Conservation (phyloP, 1,140 invertebrate genomes). For the Metaphire vulgaris region DNA sequence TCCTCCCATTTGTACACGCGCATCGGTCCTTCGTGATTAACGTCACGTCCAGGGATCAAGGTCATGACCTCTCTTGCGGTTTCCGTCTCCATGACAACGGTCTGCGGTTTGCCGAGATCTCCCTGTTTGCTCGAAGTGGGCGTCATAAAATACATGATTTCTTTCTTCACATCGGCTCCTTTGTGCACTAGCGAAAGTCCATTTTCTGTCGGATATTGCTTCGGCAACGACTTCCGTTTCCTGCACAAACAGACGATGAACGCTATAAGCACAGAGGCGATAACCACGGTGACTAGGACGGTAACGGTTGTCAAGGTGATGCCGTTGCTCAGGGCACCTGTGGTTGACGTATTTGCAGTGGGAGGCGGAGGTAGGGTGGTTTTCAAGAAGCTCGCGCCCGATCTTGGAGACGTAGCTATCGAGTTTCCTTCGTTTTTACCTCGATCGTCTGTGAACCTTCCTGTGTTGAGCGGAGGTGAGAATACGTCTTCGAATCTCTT, state of each 20-base stretch:
- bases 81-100: not conserved
- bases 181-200: not conserved
- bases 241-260: not conserved
- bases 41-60: conserved; percentile 27
- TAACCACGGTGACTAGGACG: not conserved
- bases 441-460: too few species aligned
- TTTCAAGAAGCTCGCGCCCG: not conserved
- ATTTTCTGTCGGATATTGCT: not conserved
- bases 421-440: not conserved
- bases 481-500: not conserved
- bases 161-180: not conserved
- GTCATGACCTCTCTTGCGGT: conserved; percentile 19
- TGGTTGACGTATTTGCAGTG: not conserved
- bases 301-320: not conserved
- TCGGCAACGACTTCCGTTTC: not conserved
- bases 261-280: not conserved
- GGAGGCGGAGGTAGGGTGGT: too few species aligned
- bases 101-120: not conserved
- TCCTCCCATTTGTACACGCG: conserved; percentile 30
- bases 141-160: not conserved
- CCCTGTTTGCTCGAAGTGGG: not conserved
- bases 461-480: not conserved
- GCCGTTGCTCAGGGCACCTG: not conserved
- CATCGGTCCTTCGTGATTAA: conserved; percentile 30
- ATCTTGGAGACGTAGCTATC: not conserved